Conservation (phyloP, 2,797 vertebrate species). For the Chaunax sp. region DNA sequence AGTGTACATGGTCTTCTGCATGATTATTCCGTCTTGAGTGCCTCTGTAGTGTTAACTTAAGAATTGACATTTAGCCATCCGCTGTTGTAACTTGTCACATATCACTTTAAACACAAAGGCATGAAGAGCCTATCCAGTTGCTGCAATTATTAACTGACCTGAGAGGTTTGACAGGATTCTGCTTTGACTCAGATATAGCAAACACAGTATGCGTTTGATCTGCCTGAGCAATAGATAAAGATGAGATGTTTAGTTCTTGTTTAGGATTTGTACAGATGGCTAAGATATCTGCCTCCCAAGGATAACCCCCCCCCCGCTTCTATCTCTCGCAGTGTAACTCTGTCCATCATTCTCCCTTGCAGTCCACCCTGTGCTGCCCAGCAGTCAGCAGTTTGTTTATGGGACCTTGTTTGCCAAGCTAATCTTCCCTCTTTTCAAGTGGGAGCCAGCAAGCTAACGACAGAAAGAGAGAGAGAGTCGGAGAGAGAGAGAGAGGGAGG, state of each 20-base stretch:
- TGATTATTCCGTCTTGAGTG: not conserved
- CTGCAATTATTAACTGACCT: conserved; percentile 37
- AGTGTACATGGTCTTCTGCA: not conserved
- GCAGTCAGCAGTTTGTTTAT: conserved; percentile 85
- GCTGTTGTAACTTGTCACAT: not conserved
- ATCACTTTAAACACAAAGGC: not conserved
- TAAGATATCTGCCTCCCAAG: conserved; percentile 50
- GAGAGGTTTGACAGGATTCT: conserved; percentile 40
- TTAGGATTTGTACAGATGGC: conserved; percentile 69
- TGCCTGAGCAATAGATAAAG: conserved; percentile 41
- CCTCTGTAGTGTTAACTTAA: not conserved
- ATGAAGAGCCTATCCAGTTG: not conserved
- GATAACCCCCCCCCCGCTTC: conserved; percentile 3
- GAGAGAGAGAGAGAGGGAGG: conserved; percentile 27
- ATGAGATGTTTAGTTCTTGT: conserved; percentile 49
- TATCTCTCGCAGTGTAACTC: not conserved
- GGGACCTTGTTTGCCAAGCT: conserved; percentile 84
- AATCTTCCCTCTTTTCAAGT: conserved; percentile 83
- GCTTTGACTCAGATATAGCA: conserved; percentile 19
- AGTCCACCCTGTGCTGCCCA: conserved; percentile 70
- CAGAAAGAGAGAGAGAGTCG: conserved; percentile 34
- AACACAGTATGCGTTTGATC: conserved; percentile 31
- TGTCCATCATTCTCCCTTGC: conserved; percentile 58
- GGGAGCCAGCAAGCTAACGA: conserved; percentile 65
- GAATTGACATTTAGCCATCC: conserved; percentile 28